A percentile compares a stretch with the other conserved stretches of the same genome.
These are phyloP conservation scores for Notechis scutatus DNA, from an alignment of 2,113 vertebrate species.

Conservation along the genomic window DNA sequence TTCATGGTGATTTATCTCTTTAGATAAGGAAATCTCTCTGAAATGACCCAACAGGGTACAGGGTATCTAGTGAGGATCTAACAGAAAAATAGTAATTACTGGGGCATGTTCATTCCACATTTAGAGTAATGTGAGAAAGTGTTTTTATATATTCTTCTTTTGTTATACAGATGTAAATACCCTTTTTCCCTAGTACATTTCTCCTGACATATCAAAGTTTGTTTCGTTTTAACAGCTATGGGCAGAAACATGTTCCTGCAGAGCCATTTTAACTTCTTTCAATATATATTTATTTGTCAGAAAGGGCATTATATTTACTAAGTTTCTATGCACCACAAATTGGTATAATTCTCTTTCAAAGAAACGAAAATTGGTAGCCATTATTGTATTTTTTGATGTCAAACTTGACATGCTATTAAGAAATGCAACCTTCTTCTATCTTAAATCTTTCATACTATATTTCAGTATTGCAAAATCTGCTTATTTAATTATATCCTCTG, in stretches of 20 bases:
- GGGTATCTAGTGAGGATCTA: not conserved
- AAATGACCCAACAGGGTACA: too few relatives aligned
- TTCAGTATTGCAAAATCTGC: not conserved
- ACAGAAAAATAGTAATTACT: not conserved
- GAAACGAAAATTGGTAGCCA: not conserved
- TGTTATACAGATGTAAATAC: not conserved
- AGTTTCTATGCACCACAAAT: not conserved
- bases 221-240: not conserved
- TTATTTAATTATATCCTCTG: not conserved
- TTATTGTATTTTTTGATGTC: not conserved
- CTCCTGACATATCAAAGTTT: not conserved
- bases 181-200: not conserved
- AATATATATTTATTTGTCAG: not conserved
- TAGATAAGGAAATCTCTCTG: too few relatives aligned
- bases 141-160: not conserved
- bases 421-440: not conserved
- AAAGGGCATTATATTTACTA: not conserved
- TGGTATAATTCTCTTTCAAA: not conserved
- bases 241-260: not conserved
- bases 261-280: not conserved
- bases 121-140: not conserved
- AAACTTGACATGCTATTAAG: not conserved
- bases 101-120: not conserved
- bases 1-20: too few relatives aligned
- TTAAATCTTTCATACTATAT: not conserved